Conservation (phyloP, 2,797 vertebrate species). For the Vipera latastei region DNA sequence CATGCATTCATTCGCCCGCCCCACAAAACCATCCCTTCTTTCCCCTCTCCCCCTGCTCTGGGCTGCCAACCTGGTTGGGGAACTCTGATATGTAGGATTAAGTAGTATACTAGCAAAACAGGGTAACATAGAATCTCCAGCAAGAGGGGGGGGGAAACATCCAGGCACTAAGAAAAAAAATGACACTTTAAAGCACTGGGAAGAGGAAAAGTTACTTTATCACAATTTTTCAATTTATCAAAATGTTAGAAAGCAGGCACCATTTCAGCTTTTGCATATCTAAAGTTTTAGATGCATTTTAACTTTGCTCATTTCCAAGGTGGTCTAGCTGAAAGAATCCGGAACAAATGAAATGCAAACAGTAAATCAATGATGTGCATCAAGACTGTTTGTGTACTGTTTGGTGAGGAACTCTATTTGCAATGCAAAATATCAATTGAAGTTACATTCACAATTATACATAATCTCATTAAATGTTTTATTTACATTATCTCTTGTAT, state of each 20-base stretch:
- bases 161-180: not conserved
- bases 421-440: slow-evolving; percentile 12
- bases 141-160: not conserved
- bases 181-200: too few relatives aligned
- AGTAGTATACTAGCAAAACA: not conserved
- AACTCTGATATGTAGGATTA: not conserved
- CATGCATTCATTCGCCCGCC: too few relatives aligned
- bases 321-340: not conserved
- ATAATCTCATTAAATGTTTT: not conserved
- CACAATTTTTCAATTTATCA: not conserved
- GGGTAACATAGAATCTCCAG: not conserved
- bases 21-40: too few relatives aligned
- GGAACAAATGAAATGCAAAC: not conserved
- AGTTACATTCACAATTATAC: not conserved
- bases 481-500: not conserved
- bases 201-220: not conserved
- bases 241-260: not conserved
- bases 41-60: too few relatives aligned
- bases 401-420: not conserved
- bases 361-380: not conserved
- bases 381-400: not conserved
- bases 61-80: too few relatives aligned
- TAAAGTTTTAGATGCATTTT: not conserved
- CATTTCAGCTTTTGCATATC: not conserved
- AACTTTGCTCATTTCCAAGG: not conserved